Conservation (phyloP, 2,888 invertebrate species). For the Cyrtodaria siliqua region DNA sequence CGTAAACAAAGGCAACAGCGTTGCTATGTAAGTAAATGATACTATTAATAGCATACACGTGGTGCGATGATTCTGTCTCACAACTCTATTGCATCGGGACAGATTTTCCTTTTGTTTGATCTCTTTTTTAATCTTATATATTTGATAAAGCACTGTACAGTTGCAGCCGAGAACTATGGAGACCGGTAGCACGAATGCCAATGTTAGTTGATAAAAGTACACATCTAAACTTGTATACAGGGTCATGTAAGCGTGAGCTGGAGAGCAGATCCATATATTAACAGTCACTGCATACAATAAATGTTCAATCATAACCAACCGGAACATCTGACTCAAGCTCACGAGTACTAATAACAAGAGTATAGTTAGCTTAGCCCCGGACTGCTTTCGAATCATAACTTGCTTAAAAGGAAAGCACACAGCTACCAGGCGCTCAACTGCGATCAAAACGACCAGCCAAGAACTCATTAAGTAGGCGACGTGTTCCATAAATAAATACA, state of each 20-base stretch:
- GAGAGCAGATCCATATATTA: constrained; percentile 57
- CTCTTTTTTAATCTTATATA: constrained; percentile 60
- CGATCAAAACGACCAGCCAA: constrained; percentile 84
- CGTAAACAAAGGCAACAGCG: constrained; percentile 75
- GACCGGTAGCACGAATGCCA: constrained; percentile 79
- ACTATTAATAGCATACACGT: constrained; percentile 77
- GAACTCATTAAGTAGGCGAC: constrained; percentile 82
- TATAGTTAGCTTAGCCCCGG: constrained; percentile 77
- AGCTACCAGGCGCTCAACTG: constrained; percentile 81
- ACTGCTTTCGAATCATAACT: constrained; percentile 74
- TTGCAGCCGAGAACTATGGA: constrained; percentile 77
- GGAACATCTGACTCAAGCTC: constrained; percentile 79
- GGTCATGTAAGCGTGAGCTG: constrained; percentile 53
- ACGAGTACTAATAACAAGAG: constrained; percentile 72
- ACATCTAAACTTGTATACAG: constrained; percentile 65
- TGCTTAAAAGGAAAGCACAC: constrained; percentile 82
- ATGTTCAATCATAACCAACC: constrained; percentile 73
- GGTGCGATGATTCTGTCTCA: constrained; percentile 39
- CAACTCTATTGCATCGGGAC: constrained; percentile 23
- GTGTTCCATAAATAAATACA: constrained; percentile 78
- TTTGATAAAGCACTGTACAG: constrained; percentile 77
- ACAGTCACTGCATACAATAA: neutral
- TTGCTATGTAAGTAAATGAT: constrained; percentile 77
- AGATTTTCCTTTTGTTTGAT: constrained; percentile 39
- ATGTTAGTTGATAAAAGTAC: constrained; percentile 77